A percentile compares a stretch with the other conserved stretches of the same genome.
Conservation (phyloP, 2,113 vertebrate species). For the Colinus virginianus region DNA sequence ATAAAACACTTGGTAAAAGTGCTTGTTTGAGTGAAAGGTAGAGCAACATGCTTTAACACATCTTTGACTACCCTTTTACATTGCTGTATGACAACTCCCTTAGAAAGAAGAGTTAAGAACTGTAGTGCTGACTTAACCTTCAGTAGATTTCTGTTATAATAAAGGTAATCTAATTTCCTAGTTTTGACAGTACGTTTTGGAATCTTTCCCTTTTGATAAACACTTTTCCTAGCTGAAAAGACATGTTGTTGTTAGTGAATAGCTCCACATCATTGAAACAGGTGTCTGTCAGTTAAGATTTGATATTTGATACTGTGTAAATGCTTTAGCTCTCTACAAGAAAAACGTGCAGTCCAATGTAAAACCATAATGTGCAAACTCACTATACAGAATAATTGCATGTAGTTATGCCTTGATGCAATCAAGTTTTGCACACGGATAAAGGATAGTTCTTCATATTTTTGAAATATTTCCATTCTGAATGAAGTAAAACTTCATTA, state of each 20-base stretch:
- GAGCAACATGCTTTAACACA: neutral
- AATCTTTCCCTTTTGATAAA: neutral
- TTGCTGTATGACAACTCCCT: neutral
- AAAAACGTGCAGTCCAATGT: neutral
- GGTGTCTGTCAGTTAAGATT: conserved; percentile 47
- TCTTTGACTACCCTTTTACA: neutral
- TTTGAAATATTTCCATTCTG: neutral
- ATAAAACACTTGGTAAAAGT: neutral
- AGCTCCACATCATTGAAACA: conserved; percentile 13
- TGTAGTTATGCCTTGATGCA: neutral
- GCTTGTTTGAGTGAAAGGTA: neutral
- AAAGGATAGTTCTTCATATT: neutral
- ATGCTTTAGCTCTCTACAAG: neutral
- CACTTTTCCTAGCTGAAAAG: conserved; percentile 24
- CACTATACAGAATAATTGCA: neutral
- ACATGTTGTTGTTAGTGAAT: conserved; percentile 32
- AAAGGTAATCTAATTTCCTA: conserved; percentile 13
- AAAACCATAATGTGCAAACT: neutral
- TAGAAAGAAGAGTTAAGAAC: neutral
- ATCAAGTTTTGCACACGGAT: neutral
- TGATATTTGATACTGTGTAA: neutral
- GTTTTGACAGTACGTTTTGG: conserved; percentile 20
- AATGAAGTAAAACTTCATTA: neutral
- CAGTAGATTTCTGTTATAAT: neutral
- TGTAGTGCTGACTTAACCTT: neutral